A percentile compares a stretch with the other conserved stretches of the same genome.
Conservation (phyloP, 2,113 vertebrate species). For the Bungarus multicinctus region DNA sequence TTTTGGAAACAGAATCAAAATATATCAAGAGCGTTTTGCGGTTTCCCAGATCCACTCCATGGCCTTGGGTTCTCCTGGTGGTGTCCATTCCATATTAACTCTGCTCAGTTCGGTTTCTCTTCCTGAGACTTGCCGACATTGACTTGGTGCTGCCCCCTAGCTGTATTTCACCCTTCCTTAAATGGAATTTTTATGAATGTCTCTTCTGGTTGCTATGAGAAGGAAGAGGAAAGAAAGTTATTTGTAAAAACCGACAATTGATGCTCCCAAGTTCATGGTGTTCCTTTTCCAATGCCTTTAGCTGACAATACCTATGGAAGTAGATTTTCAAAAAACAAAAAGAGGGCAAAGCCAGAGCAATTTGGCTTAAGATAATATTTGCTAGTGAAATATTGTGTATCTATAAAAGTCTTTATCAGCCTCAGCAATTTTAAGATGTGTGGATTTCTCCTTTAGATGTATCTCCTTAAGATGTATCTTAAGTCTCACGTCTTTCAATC, state of each 20-base stretch:
- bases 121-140: not conserved
- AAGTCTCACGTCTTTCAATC: not conserved
- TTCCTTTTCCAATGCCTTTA: not conserved
- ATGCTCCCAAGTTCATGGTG: rapidly evolving
- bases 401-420: not conserved
- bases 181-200: not conserved
- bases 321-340: not conserved
- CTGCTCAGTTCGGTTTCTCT: not conserved
- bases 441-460: not conserved
- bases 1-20: not conserved
- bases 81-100: not conserved
- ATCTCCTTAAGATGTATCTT: not conserved
- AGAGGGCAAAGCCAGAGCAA: not conserved
- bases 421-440: not conserved
- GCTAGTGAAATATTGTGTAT: not conserved
- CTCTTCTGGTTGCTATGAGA: not conserved
- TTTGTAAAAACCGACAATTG: not conserved
- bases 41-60: not conserved
- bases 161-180: not conserved
- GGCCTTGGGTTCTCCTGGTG: not conserved
- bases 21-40: not conserved
- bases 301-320: not conserved
- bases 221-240: not conserved
- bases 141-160: not conserved
- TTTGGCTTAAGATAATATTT: not conserved